Conservation (phyloP, 2,888 invertebrate genomes). For the Piscicola geometra region DNA sequence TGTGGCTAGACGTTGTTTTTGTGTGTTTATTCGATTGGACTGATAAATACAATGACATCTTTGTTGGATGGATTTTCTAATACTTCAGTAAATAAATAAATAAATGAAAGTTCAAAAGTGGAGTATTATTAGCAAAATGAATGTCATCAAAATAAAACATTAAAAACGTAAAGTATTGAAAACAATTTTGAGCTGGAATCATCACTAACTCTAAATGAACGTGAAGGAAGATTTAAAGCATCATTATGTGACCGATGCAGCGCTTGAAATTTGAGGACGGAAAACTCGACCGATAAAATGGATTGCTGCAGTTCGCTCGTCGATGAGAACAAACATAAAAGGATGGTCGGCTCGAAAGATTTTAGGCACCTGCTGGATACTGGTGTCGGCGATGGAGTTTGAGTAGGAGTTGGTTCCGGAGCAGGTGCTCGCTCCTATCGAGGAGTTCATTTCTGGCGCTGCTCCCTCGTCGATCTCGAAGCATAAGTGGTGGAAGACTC, state of each 20-base stretch:
- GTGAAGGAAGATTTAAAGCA: neutral
- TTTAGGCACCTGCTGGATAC: conserved; percentile 36
- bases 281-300: conserved; percentile 43
- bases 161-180: neutral
- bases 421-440: conserved; percentile 26
- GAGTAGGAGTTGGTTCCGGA: conserved; percentile 36
- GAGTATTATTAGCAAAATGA: neutral
- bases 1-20: no score
- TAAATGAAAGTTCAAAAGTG: conserved; percentile 6
- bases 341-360: conserved; percentile 44
- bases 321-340: conserved; percentile 43
- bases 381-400: conserved; percentile 35
- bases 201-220: neutral
- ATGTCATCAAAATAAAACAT: neutral
- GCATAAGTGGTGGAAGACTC: conserved; percentile 43
- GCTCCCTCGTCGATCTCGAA: conserved; percentile 43
- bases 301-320: conserved; percentile 44
- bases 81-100: neutral
- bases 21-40: no score
- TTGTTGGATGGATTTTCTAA: conserved; percentile 1
- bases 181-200: neutral
- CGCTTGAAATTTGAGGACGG: conserved; percentile 40
- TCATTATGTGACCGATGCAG: conserved; percentile 38
- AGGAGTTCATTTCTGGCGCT: conserved; percentile 28
- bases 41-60: no score